Evolutionary conservation across 2,113 vertebrate genomes (phyloP).

Genomic region (Psittacula cyanocephala): DNA sequence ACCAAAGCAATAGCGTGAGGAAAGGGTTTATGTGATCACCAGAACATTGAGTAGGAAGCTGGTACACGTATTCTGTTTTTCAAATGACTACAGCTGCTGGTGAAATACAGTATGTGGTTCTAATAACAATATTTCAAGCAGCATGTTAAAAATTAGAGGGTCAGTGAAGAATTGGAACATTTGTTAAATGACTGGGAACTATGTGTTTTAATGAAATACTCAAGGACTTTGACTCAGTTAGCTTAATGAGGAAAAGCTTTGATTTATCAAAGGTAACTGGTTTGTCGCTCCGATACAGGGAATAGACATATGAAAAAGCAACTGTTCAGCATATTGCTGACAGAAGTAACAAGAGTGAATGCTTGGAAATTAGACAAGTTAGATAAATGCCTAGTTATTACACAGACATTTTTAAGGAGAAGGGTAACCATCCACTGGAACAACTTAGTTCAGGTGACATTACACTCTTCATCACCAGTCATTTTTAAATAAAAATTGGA

Average conservation of each 20-base stretch:
- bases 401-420: not conserved
- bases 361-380: not conserved
- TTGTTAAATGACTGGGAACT: constrained; percentile 2
- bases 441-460: not conserved
- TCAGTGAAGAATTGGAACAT: not conserved
- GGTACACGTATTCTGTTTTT: not conserved
- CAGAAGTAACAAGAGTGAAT: not conserved
- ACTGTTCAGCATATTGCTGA: not conserved
- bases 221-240: not conserved
- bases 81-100: not conserved
- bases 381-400: not conserved
- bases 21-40: not conserved
- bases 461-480: not conserved
- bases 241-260: constrained; percentile 20
- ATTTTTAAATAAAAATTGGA: not conserved
- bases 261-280: not conserved
- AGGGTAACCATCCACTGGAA: not conserved
- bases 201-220: not conserved
- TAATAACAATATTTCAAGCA: constrained; percentile 3
- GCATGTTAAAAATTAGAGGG: not conserved
- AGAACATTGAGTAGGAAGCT: not conserved
- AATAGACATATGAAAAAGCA: not conserved
- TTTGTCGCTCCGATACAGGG: not conserved
- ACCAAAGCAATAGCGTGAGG: not conserved
- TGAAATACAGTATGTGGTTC: not conserved